phyloP scores from a whole-genome alignment of 1,140 invertebrate genomes.

The Gyrodactylus bullatarudis region DNA sequence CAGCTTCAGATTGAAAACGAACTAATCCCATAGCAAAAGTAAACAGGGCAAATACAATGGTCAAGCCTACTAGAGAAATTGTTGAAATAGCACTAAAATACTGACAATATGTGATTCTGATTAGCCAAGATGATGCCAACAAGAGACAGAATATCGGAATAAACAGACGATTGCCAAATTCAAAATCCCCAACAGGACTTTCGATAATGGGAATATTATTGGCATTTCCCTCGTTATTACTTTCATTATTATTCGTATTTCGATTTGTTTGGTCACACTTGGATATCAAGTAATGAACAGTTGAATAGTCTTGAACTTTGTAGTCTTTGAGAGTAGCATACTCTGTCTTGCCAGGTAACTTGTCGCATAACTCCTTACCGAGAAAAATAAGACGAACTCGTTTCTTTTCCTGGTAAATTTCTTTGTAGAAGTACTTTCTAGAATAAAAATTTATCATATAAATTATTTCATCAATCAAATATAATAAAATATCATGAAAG shows the following conservation, averaged over 20 bases:
- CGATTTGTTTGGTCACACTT: neutral
- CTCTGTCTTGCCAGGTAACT: neutral
- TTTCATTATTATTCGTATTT: neutral
- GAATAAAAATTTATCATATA: neutral
- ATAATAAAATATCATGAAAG: too few species aligned
- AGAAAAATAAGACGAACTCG: neutral
- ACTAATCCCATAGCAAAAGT: neutral
- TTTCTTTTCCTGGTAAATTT: neutral
- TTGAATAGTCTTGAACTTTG: neutral
- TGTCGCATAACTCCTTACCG: neutral
- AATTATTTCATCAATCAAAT: too few species aligned
- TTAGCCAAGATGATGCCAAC: neutral
- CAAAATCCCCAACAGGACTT: neutral
- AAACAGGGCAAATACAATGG: neutral
- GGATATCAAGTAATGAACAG: neutral
- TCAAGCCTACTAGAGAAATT: neutral
- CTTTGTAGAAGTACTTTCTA: neutral
- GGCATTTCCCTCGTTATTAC: neutral
- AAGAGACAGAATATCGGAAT: neutral
- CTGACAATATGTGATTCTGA: neutral
- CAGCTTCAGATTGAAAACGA: neutral
- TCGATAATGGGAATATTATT: too few species aligned
- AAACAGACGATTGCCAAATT: neutral
- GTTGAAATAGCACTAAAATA: neutral
- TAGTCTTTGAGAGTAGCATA: neutral